A percentile compares a stretch with the other conserved stretches of the same genome.
These are phyloP conservation scores for Xiphophorus couchianus DNA, from an alignment of 2,113 vertebrate genomes.

Conservation along the genomic window DNA sequence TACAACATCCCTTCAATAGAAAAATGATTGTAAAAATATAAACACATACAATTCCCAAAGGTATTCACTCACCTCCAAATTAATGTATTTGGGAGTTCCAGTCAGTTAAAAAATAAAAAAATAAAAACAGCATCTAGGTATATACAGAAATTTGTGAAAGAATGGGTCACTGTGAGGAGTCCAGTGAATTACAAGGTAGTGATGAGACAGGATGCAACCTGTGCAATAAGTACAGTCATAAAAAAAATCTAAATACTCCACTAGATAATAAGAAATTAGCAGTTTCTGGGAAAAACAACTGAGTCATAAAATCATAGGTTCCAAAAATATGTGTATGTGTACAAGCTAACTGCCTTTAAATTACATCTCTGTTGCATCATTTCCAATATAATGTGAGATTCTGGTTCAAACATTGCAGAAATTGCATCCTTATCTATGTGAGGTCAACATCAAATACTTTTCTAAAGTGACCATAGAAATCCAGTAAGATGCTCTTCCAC, in stretches of 20 bases:
- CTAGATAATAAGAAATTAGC: background rate
- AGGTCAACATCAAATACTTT: constrained; percentile 7
- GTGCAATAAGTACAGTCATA: too few species aligned
- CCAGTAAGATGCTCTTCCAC: too few species aligned
- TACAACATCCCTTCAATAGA: background rate
- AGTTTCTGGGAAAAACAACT: background rate
- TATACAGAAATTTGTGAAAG: background rate
- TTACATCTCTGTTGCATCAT: background rate
- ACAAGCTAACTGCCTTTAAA: background rate
- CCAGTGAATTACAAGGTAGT: background rate
- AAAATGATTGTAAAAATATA: background rate
- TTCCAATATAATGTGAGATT: background rate
- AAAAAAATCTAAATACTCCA: background rate
- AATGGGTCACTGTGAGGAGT: background rate
- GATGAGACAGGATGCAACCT: background rate
- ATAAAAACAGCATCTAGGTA: background rate
- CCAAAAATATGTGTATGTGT: background rate
- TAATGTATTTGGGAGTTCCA: background rate
- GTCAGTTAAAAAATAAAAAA: background rate
- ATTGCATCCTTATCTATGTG: background rate
- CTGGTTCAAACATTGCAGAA: background rate
- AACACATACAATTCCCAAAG: background rate
- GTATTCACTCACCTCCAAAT: background rate
- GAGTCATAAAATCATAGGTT: background rate
- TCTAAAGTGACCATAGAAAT: too few species aligned